These are phyloP conservation scores for Atlantisia rogersi DNA, from an alignment of 2,113 vertebrate genomes.

Conservation along the genomic window DNA sequence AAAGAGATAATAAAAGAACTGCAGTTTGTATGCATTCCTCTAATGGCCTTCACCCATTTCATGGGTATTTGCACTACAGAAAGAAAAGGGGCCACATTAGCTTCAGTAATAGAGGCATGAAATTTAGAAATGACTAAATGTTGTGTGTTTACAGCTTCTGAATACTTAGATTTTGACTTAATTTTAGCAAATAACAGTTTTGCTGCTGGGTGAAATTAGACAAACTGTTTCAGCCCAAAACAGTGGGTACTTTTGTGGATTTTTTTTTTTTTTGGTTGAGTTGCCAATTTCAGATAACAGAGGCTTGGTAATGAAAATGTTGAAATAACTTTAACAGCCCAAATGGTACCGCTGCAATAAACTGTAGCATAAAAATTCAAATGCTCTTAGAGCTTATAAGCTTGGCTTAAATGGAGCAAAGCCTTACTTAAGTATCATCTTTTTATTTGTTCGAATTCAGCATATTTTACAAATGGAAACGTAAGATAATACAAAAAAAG, in stretches of 20 bases:
- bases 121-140: neutral
- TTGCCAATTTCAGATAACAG: neutral
- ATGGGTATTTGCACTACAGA: neutral
- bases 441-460: neutral
- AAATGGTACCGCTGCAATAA: slow-evolving; percentile 21
- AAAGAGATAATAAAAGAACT: neutral
- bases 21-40: neutral
- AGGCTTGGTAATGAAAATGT: slow-evolving; percentile 12
- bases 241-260: neutral
- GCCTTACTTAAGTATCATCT: slow-evolving; percentile 11
- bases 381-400: neutral
- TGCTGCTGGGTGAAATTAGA: neutral
- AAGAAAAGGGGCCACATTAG: neutral
- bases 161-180: neutral
- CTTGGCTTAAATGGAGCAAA: slow-evolving; percentile 22
- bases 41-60: neutral
- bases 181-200: neutral
- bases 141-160: neutral
- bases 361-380: slow-evolving; percentile 2
- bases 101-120: neutral
- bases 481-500: neutral
- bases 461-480: neutral
- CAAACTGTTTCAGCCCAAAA: neutral
- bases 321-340: slow-evolving; percentile 30
- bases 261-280: slow-evolving; percentile 13